These are phyloP conservation scores for Branchellion lobata DNA, from an alignment of 2,888 invertebrate species.

Conservation along the genomic window DNA sequence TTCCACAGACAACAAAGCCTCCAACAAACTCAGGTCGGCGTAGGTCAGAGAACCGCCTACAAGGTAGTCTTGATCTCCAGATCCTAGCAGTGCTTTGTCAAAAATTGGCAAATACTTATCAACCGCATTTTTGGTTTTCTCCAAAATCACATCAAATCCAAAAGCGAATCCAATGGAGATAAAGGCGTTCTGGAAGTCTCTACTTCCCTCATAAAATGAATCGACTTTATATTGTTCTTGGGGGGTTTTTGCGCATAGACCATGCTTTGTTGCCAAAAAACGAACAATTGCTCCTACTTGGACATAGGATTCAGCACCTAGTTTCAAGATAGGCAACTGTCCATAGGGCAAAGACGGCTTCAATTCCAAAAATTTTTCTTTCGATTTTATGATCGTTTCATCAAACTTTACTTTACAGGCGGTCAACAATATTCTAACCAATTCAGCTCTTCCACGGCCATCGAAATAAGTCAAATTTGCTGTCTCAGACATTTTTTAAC, in stretches of 20 bases:
- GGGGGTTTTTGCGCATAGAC: conserved; percentile 30
- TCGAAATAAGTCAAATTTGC: conserved; percentile 41
- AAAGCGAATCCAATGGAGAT: conserved; percentile 24
- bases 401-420: conserved; percentile 38
- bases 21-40: conserved; percentile 43
- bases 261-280: conserved; percentile 29
- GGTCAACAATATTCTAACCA: conserved; percentile 37
- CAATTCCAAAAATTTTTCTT: conserved; percentile 35
- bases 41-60: conserved; percentile 39
- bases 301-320: conserved; percentile 28
- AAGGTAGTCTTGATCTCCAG: conserved; percentile 30
- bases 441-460: conserved; percentile 43
- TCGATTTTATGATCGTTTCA: conserved; percentile 17
- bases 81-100: conserved; percentile 15
- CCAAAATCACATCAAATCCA: conserved; percentile 27
- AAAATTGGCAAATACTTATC: conserved; percentile 37
- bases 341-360: conserved; percentile 27
- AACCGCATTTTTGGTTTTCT: conserved; percentile 6
- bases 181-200: conserved; percentile 33
- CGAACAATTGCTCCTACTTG: conserved; percentile 41
- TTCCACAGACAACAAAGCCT: conserved; percentile 3
- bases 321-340: conserved; percentile 42
- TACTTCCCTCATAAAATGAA: conserved; percentile 36
- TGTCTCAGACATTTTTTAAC: conserved; percentile 17
- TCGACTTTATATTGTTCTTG: conserved; percentile 38